Conservation (phyloP, 2,888 invertebrate genomes). For the Adela reaumurella region DNA sequence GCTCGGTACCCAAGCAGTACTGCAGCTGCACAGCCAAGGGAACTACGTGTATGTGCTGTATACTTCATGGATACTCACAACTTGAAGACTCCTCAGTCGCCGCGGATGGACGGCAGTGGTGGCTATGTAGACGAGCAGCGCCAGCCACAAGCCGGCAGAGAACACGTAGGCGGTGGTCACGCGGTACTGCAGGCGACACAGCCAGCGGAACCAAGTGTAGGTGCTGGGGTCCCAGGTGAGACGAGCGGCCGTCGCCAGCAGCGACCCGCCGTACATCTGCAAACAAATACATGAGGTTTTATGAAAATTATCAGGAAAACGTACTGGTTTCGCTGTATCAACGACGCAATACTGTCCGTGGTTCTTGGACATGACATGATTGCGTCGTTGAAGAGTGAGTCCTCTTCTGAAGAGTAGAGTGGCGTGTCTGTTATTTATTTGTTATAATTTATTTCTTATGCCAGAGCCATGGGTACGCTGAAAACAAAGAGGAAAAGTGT, state of each 20-base stretch:
- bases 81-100: conserved; percentile 17
- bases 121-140: conserved; percentile 39
- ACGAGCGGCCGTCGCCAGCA: conserved; percentile 49
- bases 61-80: conserved; percentile 15
- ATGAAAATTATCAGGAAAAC: no score
- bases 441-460: no score
- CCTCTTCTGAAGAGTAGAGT: no score
- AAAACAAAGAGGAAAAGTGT: no score
- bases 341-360: no score
- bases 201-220: conserved; percentile 48
- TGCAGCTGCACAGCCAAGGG: conserved; percentile 47
- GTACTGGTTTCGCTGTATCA: no score
- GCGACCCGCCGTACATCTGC: conserved; percentile 50
- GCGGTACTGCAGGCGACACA: conserved; percentile 48
- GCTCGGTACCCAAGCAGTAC: no score
- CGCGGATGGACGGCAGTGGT: conserved; percentile 20
- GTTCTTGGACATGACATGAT: no score
- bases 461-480: no score
- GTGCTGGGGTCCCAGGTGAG: conserved; percentile 52
- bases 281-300: conserved; percentile 5
- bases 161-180: conserved; percentile 41
- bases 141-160: conserved; percentile 39
- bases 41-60: conserved; percentile 46
- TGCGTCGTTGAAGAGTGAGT: no score
- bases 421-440: no score